phyloP scores from a whole-genome alignment of 2,888 invertebrate species.

The Charanyca ferruginea region DNA sequence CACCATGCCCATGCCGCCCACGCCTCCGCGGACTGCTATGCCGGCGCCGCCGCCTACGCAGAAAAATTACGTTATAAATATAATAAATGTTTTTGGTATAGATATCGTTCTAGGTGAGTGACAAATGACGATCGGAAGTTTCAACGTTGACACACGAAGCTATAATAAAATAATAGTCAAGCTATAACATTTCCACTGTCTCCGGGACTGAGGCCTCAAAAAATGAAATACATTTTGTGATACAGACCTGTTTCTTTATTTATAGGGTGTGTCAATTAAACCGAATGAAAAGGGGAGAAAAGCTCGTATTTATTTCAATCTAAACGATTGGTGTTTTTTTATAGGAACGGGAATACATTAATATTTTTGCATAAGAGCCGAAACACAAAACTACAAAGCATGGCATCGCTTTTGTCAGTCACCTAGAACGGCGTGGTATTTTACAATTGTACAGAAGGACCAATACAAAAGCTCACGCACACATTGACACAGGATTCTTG shows the following conservation, averaged over 20 bases:
- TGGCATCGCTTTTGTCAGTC: slow-evolving; percentile 9
- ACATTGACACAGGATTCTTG: background rate
- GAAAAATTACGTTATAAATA: background rate
- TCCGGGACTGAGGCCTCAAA: too few relatives aligned
- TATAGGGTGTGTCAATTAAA: too few relatives aligned
- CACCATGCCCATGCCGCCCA: slow-evolving; percentile 92
- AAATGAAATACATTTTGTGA: too few relatives aligned
- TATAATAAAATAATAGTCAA: too few relatives aligned
- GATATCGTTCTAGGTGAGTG: slow-evolving; percentile 1
- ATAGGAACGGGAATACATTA: too few relatives aligned
- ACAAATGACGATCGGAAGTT: background rate
- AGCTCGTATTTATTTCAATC: too few relatives aligned
- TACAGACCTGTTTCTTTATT: too few relatives aligned
- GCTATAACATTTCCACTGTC: too few relatives aligned
- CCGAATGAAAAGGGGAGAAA: too few relatives aligned
- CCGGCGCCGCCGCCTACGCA: slow-evolving; percentile 71
- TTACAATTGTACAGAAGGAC: background rate
- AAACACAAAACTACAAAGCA: background rate
- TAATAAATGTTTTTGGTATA: background rate
- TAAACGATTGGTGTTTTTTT: too few relatives aligned
- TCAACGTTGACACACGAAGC: too few relatives aligned
- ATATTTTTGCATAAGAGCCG: background rate
- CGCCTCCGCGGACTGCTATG: slow-evolving; percentile 74
- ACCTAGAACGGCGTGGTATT: background rate
- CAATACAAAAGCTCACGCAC: slow-evolving; percentile 5